phyloP scores from a whole-genome alignment of 2,113 vertebrate genomes.

The Toxotes jaculatrix region DNA sequence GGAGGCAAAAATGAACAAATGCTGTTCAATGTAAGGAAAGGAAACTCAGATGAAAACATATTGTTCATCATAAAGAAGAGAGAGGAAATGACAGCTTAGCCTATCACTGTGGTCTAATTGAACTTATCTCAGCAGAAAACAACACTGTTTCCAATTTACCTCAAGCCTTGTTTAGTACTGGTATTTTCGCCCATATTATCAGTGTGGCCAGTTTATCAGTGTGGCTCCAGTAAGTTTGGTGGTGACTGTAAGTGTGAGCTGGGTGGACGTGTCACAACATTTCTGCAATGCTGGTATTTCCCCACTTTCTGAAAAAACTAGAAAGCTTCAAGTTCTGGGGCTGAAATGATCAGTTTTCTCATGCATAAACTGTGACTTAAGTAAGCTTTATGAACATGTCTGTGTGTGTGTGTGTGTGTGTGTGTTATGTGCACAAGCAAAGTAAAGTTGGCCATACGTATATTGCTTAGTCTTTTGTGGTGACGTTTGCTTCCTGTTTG shows the following conservation, averaged over 20 bases:
- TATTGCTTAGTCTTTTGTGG: conserved; percentile 38
- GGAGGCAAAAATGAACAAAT: too few species aligned
- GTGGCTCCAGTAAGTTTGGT: too few species aligned
- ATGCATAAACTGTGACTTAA: background rate
- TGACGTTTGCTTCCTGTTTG: conserved; percentile 76
- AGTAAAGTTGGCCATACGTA: background rate
- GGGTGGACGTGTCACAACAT: background rate
- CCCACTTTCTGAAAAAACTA: background rate
- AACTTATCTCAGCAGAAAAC: background rate
- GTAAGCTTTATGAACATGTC: background rate
- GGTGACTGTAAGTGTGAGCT: background rate
- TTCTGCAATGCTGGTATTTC: conserved; percentile 6
- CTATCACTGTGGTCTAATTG: too few species aligned
- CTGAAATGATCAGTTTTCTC: background rate
- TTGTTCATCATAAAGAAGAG: background rate
- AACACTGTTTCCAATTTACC: background rate
- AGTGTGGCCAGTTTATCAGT: background rate
- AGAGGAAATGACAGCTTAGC: background rate
- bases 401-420: background rate
- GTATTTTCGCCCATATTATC: background rate
- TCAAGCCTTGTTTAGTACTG: background rate
- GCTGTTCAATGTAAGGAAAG: background rate
- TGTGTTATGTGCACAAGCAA: background rate
- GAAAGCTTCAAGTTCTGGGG: background rate
- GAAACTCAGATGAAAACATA: background rate